These are phyloP conservation scores for Carassius gibelio DNA, from an alignment of 2,113 vertebrate genomes.

Conservation along the genomic window DNA sequence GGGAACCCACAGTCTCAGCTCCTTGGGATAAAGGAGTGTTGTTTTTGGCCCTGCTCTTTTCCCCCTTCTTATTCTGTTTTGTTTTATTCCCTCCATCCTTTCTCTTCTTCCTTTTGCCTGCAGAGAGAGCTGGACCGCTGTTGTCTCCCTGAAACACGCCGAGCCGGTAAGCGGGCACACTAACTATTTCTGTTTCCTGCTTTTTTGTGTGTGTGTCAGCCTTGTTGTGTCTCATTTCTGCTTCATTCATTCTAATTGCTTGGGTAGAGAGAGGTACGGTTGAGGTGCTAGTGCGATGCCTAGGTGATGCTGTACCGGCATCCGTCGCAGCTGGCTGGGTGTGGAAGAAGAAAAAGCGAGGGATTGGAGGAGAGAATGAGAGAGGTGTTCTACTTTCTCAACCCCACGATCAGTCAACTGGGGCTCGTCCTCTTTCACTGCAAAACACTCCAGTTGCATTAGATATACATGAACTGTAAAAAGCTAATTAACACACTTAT, in stretches of 20 bases:
- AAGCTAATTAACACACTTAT: not conserved
- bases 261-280: not conserved
- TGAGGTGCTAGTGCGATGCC: not conserved
- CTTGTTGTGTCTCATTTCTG: not conserved
- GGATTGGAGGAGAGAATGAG: slow-evolving; percentile 9
- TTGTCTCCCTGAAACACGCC: slow-evolving; percentile 60
- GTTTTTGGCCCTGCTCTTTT: slow-evolving; percentile 46
- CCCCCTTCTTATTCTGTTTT: slow-evolving; percentile 45
- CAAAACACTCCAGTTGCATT: slow-evolving; percentile 38
- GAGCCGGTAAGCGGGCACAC: slow-evolving; percentile 72
- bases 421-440: slow-evolving; percentile 69
- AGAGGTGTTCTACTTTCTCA: slow-evolving; percentile 48
- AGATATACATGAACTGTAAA: not conserved
- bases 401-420: slow-evolving; percentile 58
- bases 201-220: not conserved
- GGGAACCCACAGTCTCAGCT: slow-evolving; percentile 74
- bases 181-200: slow-evolving; percentile 28
- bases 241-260: not conserved
- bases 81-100: slow-evolving; percentile 45
- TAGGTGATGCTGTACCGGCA: slow-evolving; percentile 41
- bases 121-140: slow-evolving; percentile 58
- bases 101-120: slow-evolving; percentile 61
- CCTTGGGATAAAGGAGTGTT: slow-evolving; percentile 72
- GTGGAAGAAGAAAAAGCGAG: slow-evolving; percentile 32
- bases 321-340: slow-evolving; percentile 46